Base-by-base conservation (phyloP, 2,888 invertebrate genomes). In the Macrosoma leucophasiata region DNA sequence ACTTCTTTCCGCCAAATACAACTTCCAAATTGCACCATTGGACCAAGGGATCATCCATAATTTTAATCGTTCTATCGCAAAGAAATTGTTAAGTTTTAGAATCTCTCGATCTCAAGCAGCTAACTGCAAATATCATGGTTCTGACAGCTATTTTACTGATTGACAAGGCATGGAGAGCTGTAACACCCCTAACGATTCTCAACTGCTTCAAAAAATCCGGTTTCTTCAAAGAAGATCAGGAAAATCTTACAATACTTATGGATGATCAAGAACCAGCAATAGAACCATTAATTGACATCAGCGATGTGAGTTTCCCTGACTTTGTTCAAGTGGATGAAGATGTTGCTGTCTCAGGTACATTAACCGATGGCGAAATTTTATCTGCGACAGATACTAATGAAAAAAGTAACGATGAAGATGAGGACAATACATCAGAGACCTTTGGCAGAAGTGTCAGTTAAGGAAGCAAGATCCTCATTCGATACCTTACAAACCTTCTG, bases 371-470 rank as follows among this genome's bases (percentile, higher is more conserved):
- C 39, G 35, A 39, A 39, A 39, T 36, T 36, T 36, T 29, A 41
- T 41, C 36, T 44, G 39, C 41, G 39, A 36, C 41, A 41, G 36
- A 44, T 44, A 36, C 34, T 23, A 30, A 34, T 39, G 12, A 33
- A 37, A 39, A 44, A 41, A 39, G 32, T 13, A 39, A 32, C 37
- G 37, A 41, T 36, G 28, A 39, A 41, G 41, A 37, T 39, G 37
- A 41, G 36, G 44, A 37, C 29, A 33, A 43, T 37, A 21, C 36
- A 41, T 44, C 43, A 46, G 37, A 41, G n/a, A 45, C 37, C 43
- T 46, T 44, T 48, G 25, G 18, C 43, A 44, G 40, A 46, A 30
- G 40, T 50, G 44, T 46, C 46, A 47, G 44, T 48, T 46, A 50
- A 43, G 43, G 44, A 43, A 45, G 48, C 46, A 45, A 33, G 30